Conservation (phyloP, 2,888 invertebrate species). For the Podabrus alpinus region DNA sequence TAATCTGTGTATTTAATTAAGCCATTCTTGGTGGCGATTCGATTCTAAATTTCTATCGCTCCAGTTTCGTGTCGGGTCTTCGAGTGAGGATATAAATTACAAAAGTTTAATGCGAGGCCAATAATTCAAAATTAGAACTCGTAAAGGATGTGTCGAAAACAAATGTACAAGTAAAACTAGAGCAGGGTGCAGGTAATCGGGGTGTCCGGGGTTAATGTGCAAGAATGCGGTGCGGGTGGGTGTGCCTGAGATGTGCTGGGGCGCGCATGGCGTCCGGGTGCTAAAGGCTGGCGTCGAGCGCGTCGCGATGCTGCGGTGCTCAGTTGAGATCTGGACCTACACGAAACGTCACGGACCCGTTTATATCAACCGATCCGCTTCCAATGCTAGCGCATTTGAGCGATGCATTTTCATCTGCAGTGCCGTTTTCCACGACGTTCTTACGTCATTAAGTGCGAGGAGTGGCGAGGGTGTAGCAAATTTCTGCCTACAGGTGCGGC, state of each 20-base stretch:
- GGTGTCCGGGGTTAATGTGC: slow-evolving; percentile 54
- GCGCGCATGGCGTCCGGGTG: slow-evolving; percentile 51
- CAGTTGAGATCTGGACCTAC: slow-evolving; percentile 65
- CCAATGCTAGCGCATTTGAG: slow-evolving; percentile 17
- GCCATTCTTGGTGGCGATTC: not conserved
- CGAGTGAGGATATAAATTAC: slow-evolving; percentile 19
- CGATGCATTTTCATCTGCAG: slow-evolving; percentile 26
- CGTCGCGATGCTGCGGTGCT: slow-evolving; percentile 68
- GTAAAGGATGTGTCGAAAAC: slow-evolving; percentile 41
- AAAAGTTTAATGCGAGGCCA: slow-evolving; percentile 25
- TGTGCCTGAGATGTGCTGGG: slow-evolving; percentile 48
- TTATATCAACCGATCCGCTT: slow-evolving; percentile 45
- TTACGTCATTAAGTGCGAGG: slow-evolving; percentile 31
- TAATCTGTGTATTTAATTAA: not conserved
- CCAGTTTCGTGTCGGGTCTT: not conserved
- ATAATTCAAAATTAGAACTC: slow-evolving; percentile 32
- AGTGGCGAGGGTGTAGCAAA: slow-evolving; percentile 30
- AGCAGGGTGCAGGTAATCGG: slow-evolving; percentile 50
- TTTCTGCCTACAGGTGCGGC: slow-evolving; percentile 21
- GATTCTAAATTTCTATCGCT: not conserved
- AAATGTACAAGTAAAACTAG: slow-evolving; percentile 46
- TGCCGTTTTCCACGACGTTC: slow-evolving; percentile 16
- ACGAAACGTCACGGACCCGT: slow-evolving; percentile 61
- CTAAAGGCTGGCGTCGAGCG: slow-evolving; percentile 53
- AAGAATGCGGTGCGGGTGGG: slow-evolving; percentile 53